Percentiles rank a stretch among this genome's conserved stretches.
Conservation (phyloP, 2,113 vertebrate genomes). For the Meles meles region DNA sequence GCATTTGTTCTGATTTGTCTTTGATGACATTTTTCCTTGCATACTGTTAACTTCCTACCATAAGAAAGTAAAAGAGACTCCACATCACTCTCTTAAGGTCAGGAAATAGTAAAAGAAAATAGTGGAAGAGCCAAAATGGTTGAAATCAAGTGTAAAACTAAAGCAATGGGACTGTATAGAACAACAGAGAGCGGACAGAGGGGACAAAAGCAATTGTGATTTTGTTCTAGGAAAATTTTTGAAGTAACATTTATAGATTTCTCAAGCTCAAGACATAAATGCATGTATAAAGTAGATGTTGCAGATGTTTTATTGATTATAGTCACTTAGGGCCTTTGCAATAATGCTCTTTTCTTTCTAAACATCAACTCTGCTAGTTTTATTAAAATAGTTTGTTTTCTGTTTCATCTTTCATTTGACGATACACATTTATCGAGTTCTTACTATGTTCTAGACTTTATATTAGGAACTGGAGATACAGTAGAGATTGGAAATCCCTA, state of each 20-base stretch:
- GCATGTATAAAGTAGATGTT: neutral
- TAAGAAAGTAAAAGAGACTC: neutral
- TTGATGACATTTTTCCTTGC: neutral
- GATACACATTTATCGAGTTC: neutral
- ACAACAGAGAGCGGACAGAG: fast-evolving
- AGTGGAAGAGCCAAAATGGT: neutral
- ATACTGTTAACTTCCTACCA: neutral
- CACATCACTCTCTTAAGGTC: neutral
- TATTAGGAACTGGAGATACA: neutral
- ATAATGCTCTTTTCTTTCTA: neutral
- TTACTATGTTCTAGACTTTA: neutral
- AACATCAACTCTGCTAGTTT: neutral
- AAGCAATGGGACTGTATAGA: neutral
- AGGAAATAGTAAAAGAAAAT: neutral
- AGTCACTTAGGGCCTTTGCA: neutral
- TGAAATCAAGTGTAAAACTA: neutral
- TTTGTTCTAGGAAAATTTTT: neutral
- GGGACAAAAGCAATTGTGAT: neutral
- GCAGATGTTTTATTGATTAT: neutral
- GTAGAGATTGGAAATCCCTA: neutral
- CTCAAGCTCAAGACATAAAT: neutral
- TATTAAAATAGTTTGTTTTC: neutral
- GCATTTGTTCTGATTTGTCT: slow-evolving; percentile 37
- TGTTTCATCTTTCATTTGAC: neutral
- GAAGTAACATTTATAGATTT: neutral